These are phyloP conservation scores for Chloebia gouldiae DNA, from an alignment of 2,113 vertebrate species.

Conservation along the genomic window DNA sequence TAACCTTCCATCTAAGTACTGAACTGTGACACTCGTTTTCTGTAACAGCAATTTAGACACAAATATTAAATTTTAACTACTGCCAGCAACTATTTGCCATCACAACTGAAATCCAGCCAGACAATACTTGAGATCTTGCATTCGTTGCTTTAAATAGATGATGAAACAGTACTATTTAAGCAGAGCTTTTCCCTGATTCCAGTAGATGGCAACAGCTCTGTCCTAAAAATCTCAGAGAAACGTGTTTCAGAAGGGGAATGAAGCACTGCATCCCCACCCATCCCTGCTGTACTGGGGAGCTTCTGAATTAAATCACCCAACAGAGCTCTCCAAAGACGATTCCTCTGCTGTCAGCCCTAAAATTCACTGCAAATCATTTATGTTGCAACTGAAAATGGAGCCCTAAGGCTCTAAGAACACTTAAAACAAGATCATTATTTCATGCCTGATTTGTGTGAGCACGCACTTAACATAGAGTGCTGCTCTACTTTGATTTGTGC, in stretches of 20 bases:
- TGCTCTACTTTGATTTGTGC: neutral
- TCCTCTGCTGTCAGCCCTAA: neutral
- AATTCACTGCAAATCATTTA: neutral
- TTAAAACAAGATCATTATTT: slow-evolving; percentile 1
- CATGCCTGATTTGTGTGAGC: neutral
- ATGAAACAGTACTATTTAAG: neutral
- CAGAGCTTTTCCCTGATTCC: neutral
- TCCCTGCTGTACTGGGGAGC: neutral
- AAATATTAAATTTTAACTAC: neutral
- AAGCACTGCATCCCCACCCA: neutral
- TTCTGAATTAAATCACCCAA: neutral
- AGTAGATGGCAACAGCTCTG: slow-evolving; percentile 50
- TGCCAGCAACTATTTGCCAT: neutral
- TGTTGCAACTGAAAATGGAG: neutral
- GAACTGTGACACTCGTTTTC: neutral
- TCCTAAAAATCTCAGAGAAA: neutral
- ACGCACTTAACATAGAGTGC: neutral
- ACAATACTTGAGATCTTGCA: neutral
- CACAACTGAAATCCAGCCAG: neutral
- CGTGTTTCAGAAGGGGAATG: neutral
- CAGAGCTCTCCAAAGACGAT: neutral
- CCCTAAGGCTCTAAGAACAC: neutral
- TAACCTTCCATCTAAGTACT: neutral
- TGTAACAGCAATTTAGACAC: neutral
- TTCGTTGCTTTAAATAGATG: neutral